These are phyloP conservation scores for Lasiommata megera DNA, from an alignment of 2,888 invertebrate genomes.

Conservation along the genomic window DNA sequence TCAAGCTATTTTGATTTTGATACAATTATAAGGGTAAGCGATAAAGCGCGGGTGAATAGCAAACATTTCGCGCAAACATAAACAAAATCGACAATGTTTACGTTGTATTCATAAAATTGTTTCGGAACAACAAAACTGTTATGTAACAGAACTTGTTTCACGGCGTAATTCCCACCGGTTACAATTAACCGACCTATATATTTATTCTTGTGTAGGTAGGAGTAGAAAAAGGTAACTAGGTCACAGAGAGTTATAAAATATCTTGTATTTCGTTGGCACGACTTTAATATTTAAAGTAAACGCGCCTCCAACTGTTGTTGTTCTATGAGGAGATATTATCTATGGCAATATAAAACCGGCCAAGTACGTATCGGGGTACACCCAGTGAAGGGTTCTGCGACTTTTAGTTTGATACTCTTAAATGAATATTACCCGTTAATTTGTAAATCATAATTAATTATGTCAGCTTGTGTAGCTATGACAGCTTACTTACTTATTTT, in stretches of 20 bases:
- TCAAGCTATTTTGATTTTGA: too few relatives aligned
- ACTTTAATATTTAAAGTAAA: conserved; percentile 20
- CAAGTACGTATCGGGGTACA: too few relatives aligned
- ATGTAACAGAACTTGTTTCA: conserved; percentile 14
- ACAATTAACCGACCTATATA: conserved; percentile 24
- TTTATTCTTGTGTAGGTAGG: conserved; percentile 19
- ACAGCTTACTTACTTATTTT: too few relatives aligned
- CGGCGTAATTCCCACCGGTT: conserved; percentile 19
- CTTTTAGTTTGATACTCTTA: too few relatives aligned
- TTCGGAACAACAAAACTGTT: not conserved
- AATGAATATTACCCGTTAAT: too few relatives aligned
- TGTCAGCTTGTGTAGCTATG: too few relatives aligned
- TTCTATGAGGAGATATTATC: not conserved
- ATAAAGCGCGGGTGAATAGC: not conserved
- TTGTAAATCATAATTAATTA: too few relatives aligned
- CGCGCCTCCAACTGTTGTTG: not conserved
- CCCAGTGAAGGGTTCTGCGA: too few relatives aligned
- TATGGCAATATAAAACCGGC: not conserved
- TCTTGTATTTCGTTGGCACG: conserved; percentile 11
- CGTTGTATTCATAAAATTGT: not conserved
- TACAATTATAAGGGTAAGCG: not conserved
- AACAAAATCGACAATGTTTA: not conserved
- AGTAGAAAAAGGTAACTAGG: conserved; percentile 30
- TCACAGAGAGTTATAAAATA: conserved; percentile 28
- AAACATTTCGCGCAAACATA: not conserved